Evolutionary conservation across 1,140 invertebrate genomes (phyloP), one percentile per base, ranked within the genome.

Genomic region (Ceratina japonica): DNA sequence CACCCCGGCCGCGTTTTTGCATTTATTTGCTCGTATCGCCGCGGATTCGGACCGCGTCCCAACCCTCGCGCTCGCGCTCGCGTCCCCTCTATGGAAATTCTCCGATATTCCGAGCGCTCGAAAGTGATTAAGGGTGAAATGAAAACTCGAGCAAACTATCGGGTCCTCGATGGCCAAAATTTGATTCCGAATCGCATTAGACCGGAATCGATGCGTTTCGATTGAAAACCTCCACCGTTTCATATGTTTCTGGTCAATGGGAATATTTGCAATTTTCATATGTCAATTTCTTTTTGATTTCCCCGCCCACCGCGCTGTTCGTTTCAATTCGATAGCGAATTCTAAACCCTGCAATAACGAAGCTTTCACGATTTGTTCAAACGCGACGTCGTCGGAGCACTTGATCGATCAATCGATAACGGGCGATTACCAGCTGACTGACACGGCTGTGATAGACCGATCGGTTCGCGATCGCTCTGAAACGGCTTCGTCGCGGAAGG

Each of bases 21-120:
- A 83, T 84, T 83, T 83, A 76, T 83, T 84, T 80, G 75, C 71
- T 49, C 52, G 82, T 79, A 80, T 83, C 81, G 59, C 75, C 27
- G 63, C 58, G 49, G 75, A 78, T 71, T 77, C 27, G 44, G 13
- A 69, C n/a, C n/a, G n/a, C n/a, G n/a, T n/a, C n/a, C n/a, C n/a
- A n/a, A n/a, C 37, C 37, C 24, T 49, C 18, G 18, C 1, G 1
- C 54, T 22, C 0, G 1, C 54, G 37, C 8, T 10, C 44, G 58
- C 56, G 20, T 51, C 24, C 3, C 27, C 22, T 44, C n/a, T 18
- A 7, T 58, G 56, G 2, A 52, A 70, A 61, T 70, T 61, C 56
- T 15, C 75, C 65, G 52, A 70, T 70, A 76, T 61, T 70, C 31
- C 54, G 13, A 76, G 61, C 18, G 56, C 24, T 76, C 65, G 61